Evolutionary conservation across 2,113 vertebrate genomes (phyloP).

Genomic region (Choloepus hoffmanni): DNA sequence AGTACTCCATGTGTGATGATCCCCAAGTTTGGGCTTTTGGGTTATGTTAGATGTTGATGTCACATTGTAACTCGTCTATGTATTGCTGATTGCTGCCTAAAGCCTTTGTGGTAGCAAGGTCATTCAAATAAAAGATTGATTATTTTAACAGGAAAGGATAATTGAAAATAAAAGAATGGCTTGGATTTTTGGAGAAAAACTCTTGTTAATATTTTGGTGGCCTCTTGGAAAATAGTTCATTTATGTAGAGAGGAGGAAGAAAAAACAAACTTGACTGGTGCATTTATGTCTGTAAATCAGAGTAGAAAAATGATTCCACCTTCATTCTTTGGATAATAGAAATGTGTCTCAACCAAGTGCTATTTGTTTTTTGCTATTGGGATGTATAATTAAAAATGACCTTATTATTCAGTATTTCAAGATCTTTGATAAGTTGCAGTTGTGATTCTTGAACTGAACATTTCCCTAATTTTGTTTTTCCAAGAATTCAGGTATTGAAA

Average conservation of each 20-base stretch:
- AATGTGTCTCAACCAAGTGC: neutral
- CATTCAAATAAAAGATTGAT: slow-evolving; percentile 42
- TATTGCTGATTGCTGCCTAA: slow-evolving; percentile 13
- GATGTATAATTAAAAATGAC: slow-evolving; percentile 46
- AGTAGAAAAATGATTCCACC: slow-evolving; percentile 43
- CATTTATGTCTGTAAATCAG: neutral
- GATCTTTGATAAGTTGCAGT: slow-evolving; percentile 45
- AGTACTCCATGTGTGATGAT: neutral
- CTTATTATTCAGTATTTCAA: slow-evolving; percentile 55
- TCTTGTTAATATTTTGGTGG: neutral
- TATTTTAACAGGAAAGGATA: slow-evolving; percentile 15
- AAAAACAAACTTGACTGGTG: neutral
- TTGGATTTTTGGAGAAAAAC: slow-evolving; percentile 29
- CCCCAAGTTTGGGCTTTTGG: neutral
- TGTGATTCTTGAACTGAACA: slow-evolving; percentile 66
- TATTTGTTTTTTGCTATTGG: slow-evolving; percentile 18
- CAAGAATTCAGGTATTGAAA: slow-evolving; percentile 99
- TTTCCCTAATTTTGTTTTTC: slow-evolving; percentile 77
- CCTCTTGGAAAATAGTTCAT: slow-evolving; percentile 21
- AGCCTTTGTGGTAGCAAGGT: neutral
- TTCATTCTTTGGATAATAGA: slow-evolving; percentile 50
- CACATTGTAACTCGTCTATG: neutral
- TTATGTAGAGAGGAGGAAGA: slow-evolving; percentile 23
- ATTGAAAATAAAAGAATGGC: slow-evolving; percentile 7
- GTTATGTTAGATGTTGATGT: slow-evolving; percentile 21